phyloP scores from a whole-genome alignment of 2,113 vertebrate species.

The Scolopax mira region DNA sequence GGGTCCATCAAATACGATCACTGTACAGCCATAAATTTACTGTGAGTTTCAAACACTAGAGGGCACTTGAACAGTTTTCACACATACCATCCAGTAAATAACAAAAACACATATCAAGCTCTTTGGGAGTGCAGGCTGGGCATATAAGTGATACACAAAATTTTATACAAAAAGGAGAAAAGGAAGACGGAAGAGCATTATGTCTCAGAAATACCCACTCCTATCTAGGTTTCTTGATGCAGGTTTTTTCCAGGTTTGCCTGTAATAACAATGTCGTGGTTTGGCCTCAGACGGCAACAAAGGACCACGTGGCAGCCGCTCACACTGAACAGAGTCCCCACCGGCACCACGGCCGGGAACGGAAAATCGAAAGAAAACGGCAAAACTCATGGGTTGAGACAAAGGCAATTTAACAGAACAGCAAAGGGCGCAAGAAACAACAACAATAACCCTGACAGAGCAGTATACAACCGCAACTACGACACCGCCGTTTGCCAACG shows the following conservation, averaged over 20 bases:
- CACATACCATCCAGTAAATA: neutral
- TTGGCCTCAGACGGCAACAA: too few species aligned
- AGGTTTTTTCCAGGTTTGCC: neutral
- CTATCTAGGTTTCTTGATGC: neutral
- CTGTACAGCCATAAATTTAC: neutral
- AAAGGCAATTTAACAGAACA: too few species aligned
- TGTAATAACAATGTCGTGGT: too few species aligned
- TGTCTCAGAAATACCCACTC: neutral
- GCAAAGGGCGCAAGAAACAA: too few species aligned
- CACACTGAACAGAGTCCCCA: too few species aligned
- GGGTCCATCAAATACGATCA: neutral
- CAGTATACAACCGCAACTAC: too few species aligned
- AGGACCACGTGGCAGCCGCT: too few species aligned
- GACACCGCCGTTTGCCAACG: too few species aligned
- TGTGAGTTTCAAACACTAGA: slow-evolving; percentile 19
- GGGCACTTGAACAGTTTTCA: slow-evolving; percentile 13
- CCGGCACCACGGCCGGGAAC: too few species aligned
- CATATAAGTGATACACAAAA: neutral
- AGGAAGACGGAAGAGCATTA: neutral
- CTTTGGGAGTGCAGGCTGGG: neutral
- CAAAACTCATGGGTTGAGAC: too few species aligned
- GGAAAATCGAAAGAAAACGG: too few species aligned
- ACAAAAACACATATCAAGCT: neutral
- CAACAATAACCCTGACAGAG: too few species aligned
- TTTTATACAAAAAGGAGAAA: neutral